phyloP scores from a whole-genome alignment of 1,140 invertebrate species.

The Hyles vespertilio region DNA sequence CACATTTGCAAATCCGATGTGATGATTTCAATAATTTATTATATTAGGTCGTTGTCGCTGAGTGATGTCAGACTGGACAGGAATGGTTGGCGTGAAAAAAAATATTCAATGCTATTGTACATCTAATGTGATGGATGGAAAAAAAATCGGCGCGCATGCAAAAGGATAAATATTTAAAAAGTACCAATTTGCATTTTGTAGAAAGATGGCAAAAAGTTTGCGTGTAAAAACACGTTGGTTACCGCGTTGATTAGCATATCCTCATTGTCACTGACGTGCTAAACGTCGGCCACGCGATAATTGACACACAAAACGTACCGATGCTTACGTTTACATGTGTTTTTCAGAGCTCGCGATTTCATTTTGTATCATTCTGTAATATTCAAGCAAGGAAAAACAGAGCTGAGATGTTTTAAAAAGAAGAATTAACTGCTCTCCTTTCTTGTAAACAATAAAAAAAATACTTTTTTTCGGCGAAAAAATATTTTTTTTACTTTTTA shows the following conservation, averaged over 20 bases:
- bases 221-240: constrained; percentile 22
- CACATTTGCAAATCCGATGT: neutral
- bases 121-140: constrained; percentile 42
- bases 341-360: neutral
- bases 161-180: constrained; percentile 32
- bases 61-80: constrained; percentile 63
- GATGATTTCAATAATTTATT: constrained; percentile 59
- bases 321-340: constrained; percentile 3
- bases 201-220: constrained; percentile 34
- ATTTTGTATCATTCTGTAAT: too few relatives aligned
- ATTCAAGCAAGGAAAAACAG: too few relatives aligned
- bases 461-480: too few relatives aligned
- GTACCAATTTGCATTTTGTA: constrained; percentile 39
- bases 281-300: constrained; percentile 52
- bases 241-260: constrained; percentile 45
- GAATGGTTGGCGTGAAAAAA: constrained; percentile 30
- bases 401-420: too few relatives aligned
- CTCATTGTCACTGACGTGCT: constrained; percentile 57
- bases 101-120: constrained; percentile 62
- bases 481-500: too few relatives aligned
- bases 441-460: too few relatives aligned
- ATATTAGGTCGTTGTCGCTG: constrained; percentile 66
- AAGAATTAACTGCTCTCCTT: too few relatives aligned
- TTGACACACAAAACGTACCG: constrained; percentile 47
- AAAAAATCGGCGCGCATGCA: constrained; percentile 50